phyloP scores from a whole-genome alignment of 2,113 vertebrate genomes.

The Ranitomeya imitator region DNA sequence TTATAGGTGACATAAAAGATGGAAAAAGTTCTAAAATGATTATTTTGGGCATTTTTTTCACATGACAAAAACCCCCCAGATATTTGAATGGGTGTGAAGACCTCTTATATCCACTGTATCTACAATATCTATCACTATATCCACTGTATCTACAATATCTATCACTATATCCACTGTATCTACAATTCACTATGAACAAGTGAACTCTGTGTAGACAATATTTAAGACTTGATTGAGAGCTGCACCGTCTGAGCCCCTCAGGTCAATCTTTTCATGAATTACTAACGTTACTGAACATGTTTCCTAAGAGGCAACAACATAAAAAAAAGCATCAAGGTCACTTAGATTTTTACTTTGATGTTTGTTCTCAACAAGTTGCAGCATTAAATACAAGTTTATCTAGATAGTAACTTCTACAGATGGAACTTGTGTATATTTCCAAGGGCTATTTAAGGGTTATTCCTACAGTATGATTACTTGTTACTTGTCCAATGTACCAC shows the following conservation, averaged over 20 bases:
- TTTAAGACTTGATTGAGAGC: neutral
- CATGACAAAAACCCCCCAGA: too few relatives aligned
- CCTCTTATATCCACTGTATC: neutral
- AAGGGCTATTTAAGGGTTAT: neutral
- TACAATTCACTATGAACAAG: neutral
- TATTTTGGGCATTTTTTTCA: too few relatives aligned
- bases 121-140: neutral
- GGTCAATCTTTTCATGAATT: neutral
- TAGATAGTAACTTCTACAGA: neutral
- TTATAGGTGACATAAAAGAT: too few relatives aligned
- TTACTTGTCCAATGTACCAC: too few relatives aligned
- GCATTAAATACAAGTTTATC: neutral
- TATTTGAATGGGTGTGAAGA: too few relatives aligned
- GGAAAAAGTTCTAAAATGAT: too few relatives aligned
- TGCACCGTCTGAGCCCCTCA: neutral
- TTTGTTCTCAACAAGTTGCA: neutral
- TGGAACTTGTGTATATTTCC: neutral
- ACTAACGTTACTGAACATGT: neutral
- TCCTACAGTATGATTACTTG: too few relatives aligned
- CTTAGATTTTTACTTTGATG: neutral
- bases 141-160: neutral
- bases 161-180: neutral
- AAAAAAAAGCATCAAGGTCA: conserved; percentile 20
- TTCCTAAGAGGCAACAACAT: neutral
- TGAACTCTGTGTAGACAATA: neutral